Evolutionary conservation across 2,888 invertebrate genomes (phyloP), one percentile per base, ranked within the genome.

Genomic region (Gisinianus flammeolus): DNA sequence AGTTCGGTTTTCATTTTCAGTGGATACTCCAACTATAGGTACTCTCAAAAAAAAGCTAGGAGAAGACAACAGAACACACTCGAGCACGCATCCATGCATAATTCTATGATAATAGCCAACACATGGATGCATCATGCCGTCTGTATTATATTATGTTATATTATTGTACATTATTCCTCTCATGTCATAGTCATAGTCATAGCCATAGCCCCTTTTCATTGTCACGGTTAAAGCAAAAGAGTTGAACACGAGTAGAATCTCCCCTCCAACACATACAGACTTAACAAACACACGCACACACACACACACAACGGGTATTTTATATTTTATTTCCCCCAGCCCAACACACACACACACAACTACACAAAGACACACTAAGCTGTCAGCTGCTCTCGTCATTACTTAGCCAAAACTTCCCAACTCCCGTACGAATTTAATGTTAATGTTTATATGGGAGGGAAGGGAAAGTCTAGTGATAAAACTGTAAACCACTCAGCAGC

Each of bases 321-420:
- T 52, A 24, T 68, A 28, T 35, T 26, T 26, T 64, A 28, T 66
- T 35, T 44, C 19, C 26, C 12, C 44, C 26, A 26, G 16, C 26
- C 26, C 62, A 62, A 62, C 24, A 70, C 54, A 70, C 26, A 70
- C 67, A 67, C 33, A 30, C 67, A 30, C 67, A 67, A 28, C 6
- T 22, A n/a, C 56, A 56, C 56, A 56, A n/a, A 22, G 12, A 28
- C 28, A 64, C 22, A 35, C 44, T 52, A 52, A 70, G 69, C 69
- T 70, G 69, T 70, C 69, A 70, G 69, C 69, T 70, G 69, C 44
- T 70, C 28, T 70, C 69, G 52, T 70, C 54, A 70, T 70, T 70
- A 70, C 52, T 52, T 52, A 70, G 52, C 28, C 22, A 22, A 70
- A 24, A 30, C 31, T 31, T 28, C 22, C 19, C 22, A 52, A 24